phyloP scores from a whole-genome alignment of 2,113 vertebrate genomes.

The Aix galericulata region DNA sequence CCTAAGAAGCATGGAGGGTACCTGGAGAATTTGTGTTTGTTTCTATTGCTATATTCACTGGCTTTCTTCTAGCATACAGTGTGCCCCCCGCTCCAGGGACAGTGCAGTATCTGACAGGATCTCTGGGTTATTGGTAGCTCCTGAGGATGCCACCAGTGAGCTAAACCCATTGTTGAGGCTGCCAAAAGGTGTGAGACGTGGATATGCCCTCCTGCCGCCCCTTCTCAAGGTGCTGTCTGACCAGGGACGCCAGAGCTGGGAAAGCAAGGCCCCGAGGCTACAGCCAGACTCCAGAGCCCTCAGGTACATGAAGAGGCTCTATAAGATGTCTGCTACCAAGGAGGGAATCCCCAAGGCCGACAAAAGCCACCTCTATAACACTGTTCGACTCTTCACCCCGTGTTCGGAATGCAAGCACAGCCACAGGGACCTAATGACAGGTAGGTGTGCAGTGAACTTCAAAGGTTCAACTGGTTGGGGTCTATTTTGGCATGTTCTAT shows the following conservation, averaged over 20 bases:
- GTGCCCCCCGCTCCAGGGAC: conserved; percentile 13
- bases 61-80: conserved; percentile 18
- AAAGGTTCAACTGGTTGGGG: rapidly evolving
- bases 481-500: rapidly evolving
- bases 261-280: conserved; percentile 37
- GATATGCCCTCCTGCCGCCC: conserved; percentile 72
- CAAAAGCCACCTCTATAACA: conserved; percentile 83
- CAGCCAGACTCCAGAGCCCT: conserved; percentile 86
- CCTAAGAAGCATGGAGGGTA: conserved; percentile 61
- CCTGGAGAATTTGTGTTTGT: conserved; percentile 40
- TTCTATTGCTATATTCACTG: conserved; percentile 63
- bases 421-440: conserved; percentile 65
- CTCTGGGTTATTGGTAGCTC: neutral
- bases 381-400: conserved; percentile 87
- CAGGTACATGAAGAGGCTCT: conserved; percentile 89
- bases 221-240: conserved; percentile 84
- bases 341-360: conserved; percentile 81
- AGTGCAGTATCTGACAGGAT: neutral
- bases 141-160: neutral
- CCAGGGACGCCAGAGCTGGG: conserved; percentile 60
- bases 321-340: conserved; percentile 82
- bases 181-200: neutral
- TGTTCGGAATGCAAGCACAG: conserved; percentile 75
- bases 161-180: neutral
- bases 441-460: neutral